Percentiles rank a stretch among this genome's conserved stretches.
Evolutionary conservation across 2,888 invertebrate species (phyloP).

Genomic region (Euclidia mi): DNA sequence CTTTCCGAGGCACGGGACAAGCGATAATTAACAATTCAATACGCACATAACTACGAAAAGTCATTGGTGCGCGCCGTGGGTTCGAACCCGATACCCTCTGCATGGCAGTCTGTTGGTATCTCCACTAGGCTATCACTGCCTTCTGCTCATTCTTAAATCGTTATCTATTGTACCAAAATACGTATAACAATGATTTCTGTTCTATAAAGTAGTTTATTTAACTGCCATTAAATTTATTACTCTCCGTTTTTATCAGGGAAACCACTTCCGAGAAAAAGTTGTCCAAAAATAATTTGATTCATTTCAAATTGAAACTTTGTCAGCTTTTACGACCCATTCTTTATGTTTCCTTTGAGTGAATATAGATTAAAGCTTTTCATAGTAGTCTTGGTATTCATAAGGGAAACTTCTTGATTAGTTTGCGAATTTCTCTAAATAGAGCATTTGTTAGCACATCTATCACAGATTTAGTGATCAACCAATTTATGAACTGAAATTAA

Average conservation of each 20-base stretch:
- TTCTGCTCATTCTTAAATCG: no score
- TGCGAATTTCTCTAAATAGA: slow-evolving; percentile 18
- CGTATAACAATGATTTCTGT: slow-evolving; percentile 36
- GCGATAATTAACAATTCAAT: no score
- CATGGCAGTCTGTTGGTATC: no score
- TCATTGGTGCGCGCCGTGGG: no score
- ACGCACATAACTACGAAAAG: no score
- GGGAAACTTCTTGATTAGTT: slow-evolving; percentile 23
- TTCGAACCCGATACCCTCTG: no score
- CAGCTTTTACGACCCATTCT: slow-evolving; percentile 19
- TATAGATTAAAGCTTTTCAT: slow-evolving; percentile 9
- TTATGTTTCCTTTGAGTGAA: slow-evolving; percentile 12
- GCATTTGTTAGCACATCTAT: slow-evolving; percentile 30
- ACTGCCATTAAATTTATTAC: slow-evolving; percentile 47
- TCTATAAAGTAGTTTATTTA: slow-evolving; percentile 46
- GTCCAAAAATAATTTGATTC: slow-evolving; percentile 48
- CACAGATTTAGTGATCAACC: slow-evolving; percentile 51
- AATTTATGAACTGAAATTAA: slow-evolving; percentile 60
- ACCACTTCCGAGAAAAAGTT: slow-evolving; percentile 47
- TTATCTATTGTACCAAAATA: slow-evolving; percentile 15
- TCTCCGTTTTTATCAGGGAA: slow-evolving; percentile 43
- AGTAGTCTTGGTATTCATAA: slow-evolving; percentile 1
- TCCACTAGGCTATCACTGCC: no score
- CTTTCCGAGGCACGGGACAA: no score
- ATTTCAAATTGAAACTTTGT: slow-evolving; percentile 44